These are phyloP conservation scores for Argya squamiceps DNA, from an alignment of 2,797 vertebrate species.

Conservation along the genomic window DNA sequence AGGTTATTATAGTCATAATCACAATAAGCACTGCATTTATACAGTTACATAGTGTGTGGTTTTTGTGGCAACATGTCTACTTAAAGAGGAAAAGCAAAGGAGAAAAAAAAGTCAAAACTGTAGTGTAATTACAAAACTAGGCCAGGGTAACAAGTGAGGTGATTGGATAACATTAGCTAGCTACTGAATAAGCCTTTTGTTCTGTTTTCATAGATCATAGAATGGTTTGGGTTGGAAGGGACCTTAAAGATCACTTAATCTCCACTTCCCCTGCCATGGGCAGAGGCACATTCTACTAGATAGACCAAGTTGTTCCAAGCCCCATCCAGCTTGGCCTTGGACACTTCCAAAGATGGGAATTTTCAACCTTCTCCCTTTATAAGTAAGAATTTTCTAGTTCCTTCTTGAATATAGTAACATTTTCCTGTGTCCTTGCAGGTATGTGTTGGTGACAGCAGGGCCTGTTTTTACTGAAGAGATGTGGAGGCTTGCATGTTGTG, in stretches of 20 bases:
- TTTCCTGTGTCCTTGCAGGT: conserved; percentile 74
- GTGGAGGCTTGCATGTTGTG: conserved; percentile 96
- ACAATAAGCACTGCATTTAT: background rate
- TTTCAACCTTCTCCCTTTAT: background rate
- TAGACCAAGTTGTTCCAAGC: background rate
- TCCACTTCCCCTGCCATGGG: background rate
- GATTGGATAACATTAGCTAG: background rate
- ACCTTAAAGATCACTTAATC: background rate
- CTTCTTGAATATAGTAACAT: background rate
- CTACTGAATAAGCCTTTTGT: background rate
- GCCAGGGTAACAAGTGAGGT: background rate
- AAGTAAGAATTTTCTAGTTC: background rate
- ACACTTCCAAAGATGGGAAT: background rate
- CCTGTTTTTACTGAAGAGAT: conserved; percentile 96
- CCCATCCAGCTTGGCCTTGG: background rate
- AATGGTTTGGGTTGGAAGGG: background rate
- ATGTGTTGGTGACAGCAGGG: conserved; percentile 92
- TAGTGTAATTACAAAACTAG: background rate
- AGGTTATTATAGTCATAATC: background rate
- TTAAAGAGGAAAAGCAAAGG: background rate
- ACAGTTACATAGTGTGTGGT: background rate
- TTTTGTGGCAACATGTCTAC: background rate
- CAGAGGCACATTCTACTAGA: background rate
- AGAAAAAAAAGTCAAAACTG: background rate
- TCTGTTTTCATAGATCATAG: background rate